Base-by-base conservation (phyloP, 2,888 invertebrate genomes). In the Camptogramma bilineatum region DNA sequence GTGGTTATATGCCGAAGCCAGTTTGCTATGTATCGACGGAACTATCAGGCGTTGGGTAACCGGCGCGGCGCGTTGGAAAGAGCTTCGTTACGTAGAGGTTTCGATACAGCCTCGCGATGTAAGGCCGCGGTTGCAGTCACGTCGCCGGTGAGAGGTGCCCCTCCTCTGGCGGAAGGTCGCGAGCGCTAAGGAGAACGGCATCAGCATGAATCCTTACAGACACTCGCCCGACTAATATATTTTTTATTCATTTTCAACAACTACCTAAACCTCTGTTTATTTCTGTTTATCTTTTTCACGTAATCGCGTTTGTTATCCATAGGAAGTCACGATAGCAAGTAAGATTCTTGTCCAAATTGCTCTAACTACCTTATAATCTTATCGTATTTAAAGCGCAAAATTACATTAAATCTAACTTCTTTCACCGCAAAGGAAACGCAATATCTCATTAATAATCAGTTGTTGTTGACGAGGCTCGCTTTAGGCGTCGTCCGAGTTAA, bases 71-170 rank as follows among this genome's bases (percentile, higher is more conserved):
- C 73, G 82, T 80, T 90, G 87, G 91, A 90, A 91, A 91, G 90
- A 92, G 90, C 88, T 89, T 86, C 86, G 88, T 91, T 91, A 90
- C 91, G 91, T 91, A 88, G 86, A 88, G 81, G 90, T 91, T 91
- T 91, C 90, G 86, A 91, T 91, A 91, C 90, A 91, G 88, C 91
- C 92, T 92, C 92, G 92, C 91, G 85, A 84, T 83, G 86, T 92
- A 90, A 91, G 92, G 92, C 92, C 92, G 91, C 85, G 88, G 88
- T 87, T 88, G 89, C 91, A 90, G 91, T 90, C 92, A 92, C 92
- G 91, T 91, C 85, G 90, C 62, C 87, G 85, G 91, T 90, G 91
- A 90, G 90, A 89, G 91, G 91, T 86, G 89, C 90, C 90, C 91
- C 91, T 87, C 90, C 90, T 88, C 83, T 81, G 81, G 71, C 84